Evolutionary conservation across 2,113 vertebrate species (phyloP), one percentile per base, ranked within the genome.

Genomic region (Actinemys pallida): DNA sequence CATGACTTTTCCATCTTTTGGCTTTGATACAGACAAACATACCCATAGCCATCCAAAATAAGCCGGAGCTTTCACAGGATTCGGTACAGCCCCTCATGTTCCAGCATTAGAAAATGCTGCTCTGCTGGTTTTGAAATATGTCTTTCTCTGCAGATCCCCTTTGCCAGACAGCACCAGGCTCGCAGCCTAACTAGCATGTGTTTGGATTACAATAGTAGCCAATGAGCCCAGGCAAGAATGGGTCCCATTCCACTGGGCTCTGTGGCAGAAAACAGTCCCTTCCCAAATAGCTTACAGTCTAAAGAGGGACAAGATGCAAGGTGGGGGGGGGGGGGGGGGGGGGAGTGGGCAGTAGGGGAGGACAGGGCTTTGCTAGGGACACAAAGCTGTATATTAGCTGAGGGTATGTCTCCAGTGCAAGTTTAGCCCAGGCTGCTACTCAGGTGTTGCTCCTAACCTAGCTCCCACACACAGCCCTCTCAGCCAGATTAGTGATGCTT

Each of bases 141-240:
- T 22, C 12, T 65, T 24, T 56, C 69, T 42, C 69, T 75, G 35
- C 35, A n/a, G 2, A 17, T n/a, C 35, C 65, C 14, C 17, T n/a
- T 13, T n/a, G 35, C 65, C 31, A 29, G 11, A n/a, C 8, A 10
- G 19, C 35, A n/a, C n/a, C 39, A 75, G n/a, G 69, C 35, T 39
- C 4, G 8, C 65, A n/a, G 35, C 62, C 62, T 69, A 10, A 14
- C 7, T 14, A 69, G 65, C n/a, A 10, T 39, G n/a, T 20, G n/a
- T 39, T 24, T 39, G 69, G n/a, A 22, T 42, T 24, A 42, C 69
- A 39, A 2, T 11, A 42, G 31, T 35, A 35, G 35, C 35, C 35
- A 35, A 16, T 3, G 1, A 10, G 42, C 27, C 76, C 27, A 20
- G 0, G 2, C 14, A n/a, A 52, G 62, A 27, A 42, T 4, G 16